Conservation (phyloP, 2,113 vertebrate genomes). For the Triplophysa siluroides region DNA sequence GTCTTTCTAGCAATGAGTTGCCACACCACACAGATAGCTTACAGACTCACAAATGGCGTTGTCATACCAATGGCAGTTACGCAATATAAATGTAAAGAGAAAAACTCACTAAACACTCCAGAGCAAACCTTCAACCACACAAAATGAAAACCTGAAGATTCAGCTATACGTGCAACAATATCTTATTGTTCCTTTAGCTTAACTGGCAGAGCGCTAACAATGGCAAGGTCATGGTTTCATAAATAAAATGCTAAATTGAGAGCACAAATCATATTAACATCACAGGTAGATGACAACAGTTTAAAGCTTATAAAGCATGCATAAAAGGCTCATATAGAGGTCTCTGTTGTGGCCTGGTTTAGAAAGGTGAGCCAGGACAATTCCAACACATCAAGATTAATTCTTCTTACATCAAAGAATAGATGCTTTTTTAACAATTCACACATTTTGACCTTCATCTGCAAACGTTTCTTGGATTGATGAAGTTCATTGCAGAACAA, state of each 20-base stretch:
- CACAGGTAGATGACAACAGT: neutral
- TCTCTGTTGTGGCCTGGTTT: neutral
- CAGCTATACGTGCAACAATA: neutral
- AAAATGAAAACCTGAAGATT: neutral
- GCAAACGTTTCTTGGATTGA: neutral
- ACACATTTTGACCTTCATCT: neutral
- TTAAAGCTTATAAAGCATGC: neutral
- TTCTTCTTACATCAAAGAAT: too few species aligned
- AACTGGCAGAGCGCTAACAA: too few species aligned
- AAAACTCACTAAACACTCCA: neutral
- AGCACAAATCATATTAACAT: neutral
- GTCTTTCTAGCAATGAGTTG: neutral
- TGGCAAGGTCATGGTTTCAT: too few species aligned
- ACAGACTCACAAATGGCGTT: neutral
- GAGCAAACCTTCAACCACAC: neutral
- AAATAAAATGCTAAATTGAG: neutral
- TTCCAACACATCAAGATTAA: too few species aligned
- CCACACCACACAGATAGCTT: neutral
- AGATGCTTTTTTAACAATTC: too few species aligned
- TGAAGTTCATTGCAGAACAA: neutral
- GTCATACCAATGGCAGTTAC: neutral
- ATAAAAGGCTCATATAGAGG: neutral
- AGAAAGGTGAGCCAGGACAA: neutral
- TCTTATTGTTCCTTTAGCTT: too few species aligned
- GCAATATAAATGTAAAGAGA: neutral